These are phyloP conservation scores for Neocrepidodera transversa DNA, from an alignment of 2,888 invertebrate species.

Conservation along the genomic window DNA sequence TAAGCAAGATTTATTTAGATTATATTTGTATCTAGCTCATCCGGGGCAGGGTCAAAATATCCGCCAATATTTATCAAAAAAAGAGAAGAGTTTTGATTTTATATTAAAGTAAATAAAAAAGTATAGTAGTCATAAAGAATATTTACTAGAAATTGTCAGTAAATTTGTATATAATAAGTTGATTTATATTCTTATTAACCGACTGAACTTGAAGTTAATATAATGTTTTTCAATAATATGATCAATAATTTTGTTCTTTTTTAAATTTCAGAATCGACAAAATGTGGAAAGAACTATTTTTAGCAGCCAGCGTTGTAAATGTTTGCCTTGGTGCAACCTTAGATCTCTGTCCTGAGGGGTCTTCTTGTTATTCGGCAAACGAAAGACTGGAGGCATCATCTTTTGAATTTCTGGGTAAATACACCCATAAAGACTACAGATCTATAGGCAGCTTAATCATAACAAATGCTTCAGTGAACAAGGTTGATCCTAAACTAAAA, in stretches of 20 bases:
- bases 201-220: too few species aligned
- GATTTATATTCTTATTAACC: too few species aligned
- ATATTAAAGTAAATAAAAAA: too few species aligned
- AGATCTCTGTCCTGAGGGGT: conserved; percentile 64
- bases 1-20: too few species aligned
- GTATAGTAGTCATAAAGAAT: too few species aligned
- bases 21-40: too few species aligned
- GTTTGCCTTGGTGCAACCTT: conserved; percentile 47
- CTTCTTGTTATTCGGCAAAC: conserved; percentile 69
- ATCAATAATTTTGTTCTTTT: neutral
- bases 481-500: conserved; percentile 53
- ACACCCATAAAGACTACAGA: conserved; percentile 50
- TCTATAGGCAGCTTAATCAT: conserved; percentile 50
- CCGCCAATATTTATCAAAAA: too few species aligned
- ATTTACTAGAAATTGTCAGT: too few species aligned
- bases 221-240: neutral
- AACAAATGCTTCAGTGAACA: conserved; percentile 47
- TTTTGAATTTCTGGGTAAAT: conserved; percentile 78
- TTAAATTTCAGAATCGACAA: conserved; percentile 43
- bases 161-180: too few species aligned
- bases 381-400: conserved; percentile 71
- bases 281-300: conserved; percentile 44
- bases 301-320: conserved; percentile 36
- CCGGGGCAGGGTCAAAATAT: too few species aligned
- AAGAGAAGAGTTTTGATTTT: neutral